phyloP scores from a whole-genome alignment of 2,888 invertebrate species.

The Andrena dorsata region DNA sequence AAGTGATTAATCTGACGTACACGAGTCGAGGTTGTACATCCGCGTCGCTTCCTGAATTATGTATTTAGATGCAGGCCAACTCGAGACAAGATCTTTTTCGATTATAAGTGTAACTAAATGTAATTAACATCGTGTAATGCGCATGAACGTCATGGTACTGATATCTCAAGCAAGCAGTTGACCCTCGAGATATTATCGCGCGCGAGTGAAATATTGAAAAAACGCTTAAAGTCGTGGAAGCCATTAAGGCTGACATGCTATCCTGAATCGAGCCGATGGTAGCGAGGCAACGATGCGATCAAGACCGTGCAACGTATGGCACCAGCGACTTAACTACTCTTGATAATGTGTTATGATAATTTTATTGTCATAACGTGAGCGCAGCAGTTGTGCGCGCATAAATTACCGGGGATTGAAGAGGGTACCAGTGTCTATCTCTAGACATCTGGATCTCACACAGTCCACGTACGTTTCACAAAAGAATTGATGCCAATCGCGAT shows the following conservation, averaged over 20 bases:
- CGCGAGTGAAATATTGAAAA: constrained; percentile 30
- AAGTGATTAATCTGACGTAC: background rate
- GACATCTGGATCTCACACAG: constrained; percentile 12
- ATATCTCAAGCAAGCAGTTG: constrained; percentile 42
- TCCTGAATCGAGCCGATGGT: constrained; percentile 22
- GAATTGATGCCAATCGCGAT: background rate
- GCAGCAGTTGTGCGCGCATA: background rate
- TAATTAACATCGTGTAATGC: constrained; percentile 28
- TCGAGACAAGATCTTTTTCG: background rate
- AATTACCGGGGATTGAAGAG: background rate
- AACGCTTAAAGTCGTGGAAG: constrained; percentile 15
- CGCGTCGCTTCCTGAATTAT: background rate
- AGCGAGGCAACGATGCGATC: constrained; percentile 44
- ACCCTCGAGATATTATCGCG: constrained; percentile 42
- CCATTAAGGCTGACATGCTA: background rate
- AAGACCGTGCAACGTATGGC: constrained; percentile 13
- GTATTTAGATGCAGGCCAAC: background rate
- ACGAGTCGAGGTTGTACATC: background rate
- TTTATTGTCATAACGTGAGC: constrained; percentile 4
- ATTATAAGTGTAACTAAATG: background rate
- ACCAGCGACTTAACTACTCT: constrained; percentile 23
- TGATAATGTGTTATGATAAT: constrained; percentile 52
- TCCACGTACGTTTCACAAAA: background rate
- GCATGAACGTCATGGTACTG: constrained; percentile 35
- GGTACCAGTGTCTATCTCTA: constrained; percentile 29